These are phyloP conservation scores for Ptychoptera albimana DNA, from an alignment of 2,888 invertebrate genomes.

Conservation along the genomic window DNA sequence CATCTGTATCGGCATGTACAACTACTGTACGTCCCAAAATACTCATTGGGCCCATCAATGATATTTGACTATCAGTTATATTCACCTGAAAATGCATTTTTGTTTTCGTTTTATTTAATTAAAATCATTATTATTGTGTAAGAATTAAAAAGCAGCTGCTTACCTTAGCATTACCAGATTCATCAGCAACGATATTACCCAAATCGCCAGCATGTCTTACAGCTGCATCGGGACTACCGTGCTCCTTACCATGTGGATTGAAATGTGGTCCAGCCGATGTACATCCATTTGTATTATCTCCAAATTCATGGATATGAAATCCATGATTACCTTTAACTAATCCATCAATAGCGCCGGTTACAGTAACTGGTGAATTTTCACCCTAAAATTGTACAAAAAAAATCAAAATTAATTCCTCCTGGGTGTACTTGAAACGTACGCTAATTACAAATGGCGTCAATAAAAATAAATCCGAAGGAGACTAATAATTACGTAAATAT, in stretches of 20 bases:
- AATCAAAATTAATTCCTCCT: neutral
- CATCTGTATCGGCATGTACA: slow-evolving; percentile 86
- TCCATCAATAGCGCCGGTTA: slow-evolving; percentile 72
- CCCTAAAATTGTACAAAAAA: neutral
- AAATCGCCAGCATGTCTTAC: slow-evolving; percentile 81
- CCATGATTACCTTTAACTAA: slow-evolving; percentile 50
- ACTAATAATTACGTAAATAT: neutral
- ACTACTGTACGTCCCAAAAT: slow-evolving; percentile 76
- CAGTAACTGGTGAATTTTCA: slow-evolving; percentile 37
- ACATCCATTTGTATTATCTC: slow-evolving; percentile 90
- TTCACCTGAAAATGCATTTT: slow-evolving; percentile 26
- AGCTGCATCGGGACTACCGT: slow-evolving; percentile 60
- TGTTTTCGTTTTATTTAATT: neutral
- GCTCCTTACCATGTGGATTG: slow-evolving; percentile 67
- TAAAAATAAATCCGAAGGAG: neutral
- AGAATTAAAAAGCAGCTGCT: neutral
- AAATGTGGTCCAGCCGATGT: slow-evolving; percentile 91
- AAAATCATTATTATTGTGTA: neutral
- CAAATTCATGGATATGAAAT: slow-evolving; percentile 93
- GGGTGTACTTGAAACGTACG: neutral
- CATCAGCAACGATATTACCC: slow-evolving; percentile 59
- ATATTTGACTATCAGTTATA: slow-evolving; percentile 45
- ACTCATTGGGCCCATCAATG: slow-evolving; percentile 52
- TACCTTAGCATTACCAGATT: slow-evolving; percentile 45
- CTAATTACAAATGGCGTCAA: neutral